Conservation (phyloP, 2,113 vertebrate genomes). For the Cryptomyrus ogoouensis region DNA sequence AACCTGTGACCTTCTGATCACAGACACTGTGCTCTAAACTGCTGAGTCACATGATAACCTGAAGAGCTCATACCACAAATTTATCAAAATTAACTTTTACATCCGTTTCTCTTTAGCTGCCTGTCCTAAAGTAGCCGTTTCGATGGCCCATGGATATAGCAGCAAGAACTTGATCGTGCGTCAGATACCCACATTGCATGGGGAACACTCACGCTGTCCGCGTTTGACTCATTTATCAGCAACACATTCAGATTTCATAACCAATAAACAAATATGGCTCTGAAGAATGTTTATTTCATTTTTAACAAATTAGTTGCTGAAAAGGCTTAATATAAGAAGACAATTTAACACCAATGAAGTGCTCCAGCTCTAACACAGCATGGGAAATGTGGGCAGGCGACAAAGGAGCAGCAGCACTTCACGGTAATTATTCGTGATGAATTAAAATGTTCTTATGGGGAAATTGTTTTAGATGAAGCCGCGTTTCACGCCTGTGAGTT, state of each 20-base stretch:
- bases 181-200: background rate
- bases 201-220: background rate
- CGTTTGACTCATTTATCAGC: background rate
- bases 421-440: conserved; percentile 6
- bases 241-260: background rate
- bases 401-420: background rate
- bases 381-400: background rate
- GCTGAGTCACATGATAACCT: background rate
- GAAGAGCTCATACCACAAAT: background rate
- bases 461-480: conserved; percentile 5
- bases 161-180: background rate
- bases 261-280: background rate
- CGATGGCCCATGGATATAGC: background rate
- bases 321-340: conserved; percentile 13
- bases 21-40: background rate
- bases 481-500: background rate
- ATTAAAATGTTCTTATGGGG: conserved; percentile 14
- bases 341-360: conserved; percentile 15
- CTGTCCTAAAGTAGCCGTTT: background rate
- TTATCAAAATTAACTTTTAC: background rate
- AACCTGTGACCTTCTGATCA: background rate
- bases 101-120: background rate
- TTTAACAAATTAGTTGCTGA: background rate
- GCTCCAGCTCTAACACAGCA: background rate
- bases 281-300: background rate